Evolutionary conservation across 1,140 invertebrate genomes (phyloP).

Genomic region (Danaus melanippus): DNA sequence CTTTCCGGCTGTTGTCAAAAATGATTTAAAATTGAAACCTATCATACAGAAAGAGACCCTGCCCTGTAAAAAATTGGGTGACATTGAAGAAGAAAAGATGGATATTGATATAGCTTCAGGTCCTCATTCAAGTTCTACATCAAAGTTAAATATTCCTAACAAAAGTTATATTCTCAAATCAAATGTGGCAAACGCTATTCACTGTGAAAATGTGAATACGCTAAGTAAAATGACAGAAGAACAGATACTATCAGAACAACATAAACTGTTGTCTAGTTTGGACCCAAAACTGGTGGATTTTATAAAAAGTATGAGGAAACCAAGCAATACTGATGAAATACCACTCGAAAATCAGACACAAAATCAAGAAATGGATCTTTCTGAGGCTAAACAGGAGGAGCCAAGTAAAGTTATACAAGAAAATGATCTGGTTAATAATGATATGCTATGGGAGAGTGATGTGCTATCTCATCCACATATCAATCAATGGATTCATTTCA

Average conservation of each 20-base stretch:
- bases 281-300: conserved; percentile 79
- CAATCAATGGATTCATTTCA: conserved; percentile 87
- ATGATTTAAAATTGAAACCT: conserved; percentile 24
- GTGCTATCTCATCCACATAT: conserved; percentile 75
- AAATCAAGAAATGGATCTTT: conserved; percentile 12
- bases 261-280: conserved; percentile 77
- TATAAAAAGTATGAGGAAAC: conserved; percentile 74
- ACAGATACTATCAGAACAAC: conserved; percentile 83
- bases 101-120: conserved; percentile 38
- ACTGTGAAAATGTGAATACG: conserved; percentile 80
- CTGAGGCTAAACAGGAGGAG: conserved; percentile 15
- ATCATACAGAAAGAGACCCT: conserved; percentile 38
- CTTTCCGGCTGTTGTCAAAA: conserved; percentile 43
- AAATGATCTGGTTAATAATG: conserved; percentile 34
- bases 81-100: conserved; percentile 39
- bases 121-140: conserved; percentile 6
- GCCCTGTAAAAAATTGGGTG: conserved; percentile 23
- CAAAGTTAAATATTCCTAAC: conserved; percentile 37
- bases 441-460: conserved; percentile 71
- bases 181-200: conserved; percentile 75
- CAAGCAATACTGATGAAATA: conserved; percentile 6
- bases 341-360: conserved; percentile 5
- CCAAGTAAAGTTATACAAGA: conserved; percentile 13
- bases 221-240: conserved; percentile 79
- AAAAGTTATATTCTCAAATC: conserved; percentile 73